Conservation (phyloP, 2,888 invertebrate genomes). For the Shargacucullia verbasci region DNA sequence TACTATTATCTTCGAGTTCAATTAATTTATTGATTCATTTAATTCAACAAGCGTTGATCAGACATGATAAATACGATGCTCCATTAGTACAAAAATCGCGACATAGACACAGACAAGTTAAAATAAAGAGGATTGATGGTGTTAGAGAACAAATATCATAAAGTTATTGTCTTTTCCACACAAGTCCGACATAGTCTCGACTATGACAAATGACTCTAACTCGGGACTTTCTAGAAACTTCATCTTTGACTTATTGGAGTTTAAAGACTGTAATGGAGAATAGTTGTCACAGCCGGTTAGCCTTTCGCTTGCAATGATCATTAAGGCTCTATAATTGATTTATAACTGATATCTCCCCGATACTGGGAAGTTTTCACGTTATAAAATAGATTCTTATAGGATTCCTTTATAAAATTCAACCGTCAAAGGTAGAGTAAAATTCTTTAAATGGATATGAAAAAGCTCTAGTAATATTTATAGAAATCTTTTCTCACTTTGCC, state of each 20-base stretch:
- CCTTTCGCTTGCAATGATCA: slow-evolving; percentile 13
- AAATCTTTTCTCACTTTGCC: slow-evolving; percentile 24
- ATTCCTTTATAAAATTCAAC: neutral
- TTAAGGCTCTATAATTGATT: slow-evolving; percentile 18
- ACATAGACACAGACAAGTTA: slow-evolving; percentile 5
- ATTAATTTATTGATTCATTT: slow-evolving; percentile 25
- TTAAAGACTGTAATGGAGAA: slow-evolving; percentile 45
- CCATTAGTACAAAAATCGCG: slow-evolving; percentile 25
- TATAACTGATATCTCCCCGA: neutral
- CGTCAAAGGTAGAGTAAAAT: too few species aligned
- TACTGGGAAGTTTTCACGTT: slow-evolving; percentile 1
- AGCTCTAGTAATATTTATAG: neutral
- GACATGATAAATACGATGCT: slow-evolving; percentile 17
- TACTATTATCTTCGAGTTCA: slow-evolving; percentile 12
- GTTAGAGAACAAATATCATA: slow-evolving; percentile 34
- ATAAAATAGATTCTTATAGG: slow-evolving; percentile 6
- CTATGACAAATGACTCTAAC: slow-evolving; percentile 43
- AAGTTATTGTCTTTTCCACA: slow-evolving; percentile 34
- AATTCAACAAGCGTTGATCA: slow-evolving; percentile 11
- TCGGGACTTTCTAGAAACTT: slow-evolving; percentile 30
- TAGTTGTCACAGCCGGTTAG: slow-evolving; percentile 34
- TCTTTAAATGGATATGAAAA: too few species aligned
- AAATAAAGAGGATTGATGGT: slow-evolving; percentile 25
- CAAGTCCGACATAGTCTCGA: slow-evolving; percentile 25
- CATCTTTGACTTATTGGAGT: slow-evolving; percentile 40